Evolutionary conservation across 2,888 invertebrate genomes (phyloP), one percentile per base, ranked within the genome.

Genomic region (Dolomedes plantarius): DNA sequence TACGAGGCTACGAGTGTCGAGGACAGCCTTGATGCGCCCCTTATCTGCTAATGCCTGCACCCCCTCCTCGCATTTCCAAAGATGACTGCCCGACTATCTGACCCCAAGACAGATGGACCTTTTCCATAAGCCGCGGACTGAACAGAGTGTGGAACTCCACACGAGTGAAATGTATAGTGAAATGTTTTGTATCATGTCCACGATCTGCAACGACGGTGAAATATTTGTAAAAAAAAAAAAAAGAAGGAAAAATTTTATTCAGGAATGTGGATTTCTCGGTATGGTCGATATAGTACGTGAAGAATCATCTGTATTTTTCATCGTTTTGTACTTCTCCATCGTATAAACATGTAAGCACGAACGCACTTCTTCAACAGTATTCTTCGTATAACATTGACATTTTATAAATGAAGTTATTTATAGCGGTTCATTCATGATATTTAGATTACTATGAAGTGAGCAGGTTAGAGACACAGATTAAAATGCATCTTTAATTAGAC

Each of bases 1-100:
- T 95, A 95, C 90, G 94, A 95, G 94, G 95, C 95, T 92, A 95
- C 94, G 92, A 95, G 95, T 68, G 93, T 95, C 89, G 95, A 95
- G 92, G 95, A 95, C 92, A 94, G 94, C 90, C 94, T 95, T 91
- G 94, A 94, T 90, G 94, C 95, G 23, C 95, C 95, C 32, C 93
- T 95, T 89, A 95, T 95, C 90, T 94, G 85, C 74, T 87, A 86
- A 79, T 46, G 56, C 56, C 56, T 56, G 56, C 23, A 23, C 56
- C 56, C 56, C 56, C 11, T 56, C 23, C 56, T 23, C 23, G 56
- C 56, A 56, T 56, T 16, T 56, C 56, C 56, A 23, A 56, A 56
- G 23, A 23, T 5, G 56, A 23, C 56, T 56, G 56, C 23, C 19
- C 23, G 2, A 9, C 16, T 16, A 41, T n/a, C n/a, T n/a, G n/a